A percentile compares a stretch with the other conserved stretches of the same genome.
Conservation (phyloP, 2,797 vertebrate species). For the Antennarius maculatus region DNA sequence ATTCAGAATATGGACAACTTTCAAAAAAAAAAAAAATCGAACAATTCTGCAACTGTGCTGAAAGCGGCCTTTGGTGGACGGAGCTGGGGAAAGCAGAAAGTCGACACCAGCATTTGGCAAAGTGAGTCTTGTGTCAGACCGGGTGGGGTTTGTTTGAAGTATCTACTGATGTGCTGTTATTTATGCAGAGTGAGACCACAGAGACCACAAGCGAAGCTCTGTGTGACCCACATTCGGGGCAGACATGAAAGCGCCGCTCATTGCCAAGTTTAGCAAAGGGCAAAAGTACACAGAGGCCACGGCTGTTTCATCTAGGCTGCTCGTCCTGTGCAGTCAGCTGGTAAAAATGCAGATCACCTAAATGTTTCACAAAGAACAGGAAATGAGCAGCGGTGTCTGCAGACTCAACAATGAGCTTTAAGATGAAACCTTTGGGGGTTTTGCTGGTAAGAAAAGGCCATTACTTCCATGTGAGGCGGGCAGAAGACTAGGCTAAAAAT, state of each 20-base stretch:
- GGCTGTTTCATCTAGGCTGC: conserved; percentile 52
- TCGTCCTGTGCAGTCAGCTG: conserved; percentile 3
- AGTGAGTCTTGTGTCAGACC: conserved; percentile 52
- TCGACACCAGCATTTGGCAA: conserved; percentile 44
- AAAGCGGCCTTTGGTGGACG: conserved; percentile 35
- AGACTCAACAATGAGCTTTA: neutral
- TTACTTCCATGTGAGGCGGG: too few relatives aligned
- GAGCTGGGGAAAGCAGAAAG: conserved; percentile 45
- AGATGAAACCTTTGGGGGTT: neutral
- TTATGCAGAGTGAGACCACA: conserved; percentile 74
- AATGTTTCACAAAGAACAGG: conserved; percentile 21
- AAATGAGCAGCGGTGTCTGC: conserved; percentile 5
- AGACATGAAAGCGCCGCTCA: conserved; percentile 67
- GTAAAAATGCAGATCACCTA: conserved; percentile 16
- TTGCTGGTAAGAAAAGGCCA: too few relatives aligned
- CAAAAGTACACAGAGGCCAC: conserved; percentile 67
- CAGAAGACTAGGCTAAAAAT: too few relatives aligned
- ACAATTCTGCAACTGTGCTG: conserved; percentile 24
- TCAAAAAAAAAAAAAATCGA: conserved; percentile 25
- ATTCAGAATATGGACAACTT: neutral
- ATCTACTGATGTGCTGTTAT: conserved; percentile 69
- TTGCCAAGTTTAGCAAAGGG: conserved; percentile 69
- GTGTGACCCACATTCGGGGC: conserved; percentile 68
- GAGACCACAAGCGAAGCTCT: conserved; percentile 69
- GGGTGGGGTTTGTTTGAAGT: conserved; percentile 62